Conservation (phyloP, 2,888 invertebrate species). For the Anorthoa munda region DNA sequence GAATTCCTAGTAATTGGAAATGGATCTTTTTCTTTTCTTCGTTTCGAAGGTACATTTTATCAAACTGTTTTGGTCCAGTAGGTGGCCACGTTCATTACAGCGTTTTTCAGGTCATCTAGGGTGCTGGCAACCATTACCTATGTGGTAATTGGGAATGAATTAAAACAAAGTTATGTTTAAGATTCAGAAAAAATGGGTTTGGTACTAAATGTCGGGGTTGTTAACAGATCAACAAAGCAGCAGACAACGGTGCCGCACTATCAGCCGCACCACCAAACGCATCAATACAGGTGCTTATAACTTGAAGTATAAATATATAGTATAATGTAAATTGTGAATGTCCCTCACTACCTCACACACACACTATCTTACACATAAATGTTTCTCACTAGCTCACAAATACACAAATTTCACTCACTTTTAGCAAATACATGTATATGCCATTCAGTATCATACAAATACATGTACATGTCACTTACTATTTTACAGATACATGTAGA, state of each 20-base stretch:
- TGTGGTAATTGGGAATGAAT: too few species aligned
- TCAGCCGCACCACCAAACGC: conserved; percentile 87
- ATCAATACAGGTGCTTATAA: conserved; percentile 86
- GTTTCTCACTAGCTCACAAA: not conserved
- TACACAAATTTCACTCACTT: not conserved
- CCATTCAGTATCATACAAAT: not conserved
- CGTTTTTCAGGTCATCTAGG: too few species aligned
- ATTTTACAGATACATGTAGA: not conserved
- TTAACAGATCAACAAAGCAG: conserved; percentile 88
- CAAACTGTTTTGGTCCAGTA: too few species aligned
- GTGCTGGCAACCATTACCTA: too few species aligned
- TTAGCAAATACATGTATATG: not conserved
- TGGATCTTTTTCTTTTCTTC: too few species aligned
- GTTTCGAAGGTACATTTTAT: too few species aligned
- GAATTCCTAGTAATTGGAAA: fast-evolving
- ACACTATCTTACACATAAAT: not conserved
- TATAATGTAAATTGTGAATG: not conserved
- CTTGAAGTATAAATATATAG: not conserved
- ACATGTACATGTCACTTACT: not conserved
- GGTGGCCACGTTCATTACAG: too few species aligned
- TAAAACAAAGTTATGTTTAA: not conserved
- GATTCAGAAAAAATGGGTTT: not conserved
- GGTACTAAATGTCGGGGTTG: conserved; percentile 60
- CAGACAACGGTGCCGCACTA: conserved; percentile 87
- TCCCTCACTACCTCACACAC: not conserved